Evolutionary conservation across 2,797 vertebrate species (phyloP).

Genomic region (Florisuga fusca): DNA sequence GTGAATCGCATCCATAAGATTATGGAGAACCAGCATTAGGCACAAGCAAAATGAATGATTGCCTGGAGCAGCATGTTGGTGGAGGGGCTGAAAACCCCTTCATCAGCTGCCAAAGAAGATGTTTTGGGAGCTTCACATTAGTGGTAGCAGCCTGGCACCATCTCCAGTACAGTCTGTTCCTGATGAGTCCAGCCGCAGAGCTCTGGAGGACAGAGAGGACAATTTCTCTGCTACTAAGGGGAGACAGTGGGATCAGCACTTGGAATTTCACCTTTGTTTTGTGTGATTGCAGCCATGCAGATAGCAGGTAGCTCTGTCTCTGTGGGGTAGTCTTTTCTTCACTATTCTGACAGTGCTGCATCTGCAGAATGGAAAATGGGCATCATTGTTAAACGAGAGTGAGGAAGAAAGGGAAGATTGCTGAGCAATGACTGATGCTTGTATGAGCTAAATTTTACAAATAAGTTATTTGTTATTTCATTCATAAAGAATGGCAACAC

Average conservation of each 20-base stretch:
- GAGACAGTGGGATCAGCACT: background rate
- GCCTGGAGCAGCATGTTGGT: background rate
- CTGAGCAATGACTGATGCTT: background rate
- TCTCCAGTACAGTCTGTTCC: background rate
- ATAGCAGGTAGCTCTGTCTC: background rate
- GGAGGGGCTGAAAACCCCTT: background rate
- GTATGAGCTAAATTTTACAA: background rate
- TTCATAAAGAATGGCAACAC: background rate
- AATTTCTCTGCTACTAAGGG: background rate
- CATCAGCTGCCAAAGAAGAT: background rate
- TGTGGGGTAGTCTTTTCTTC: background rate
- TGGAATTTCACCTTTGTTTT: background rate
- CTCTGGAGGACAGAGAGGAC: no score
- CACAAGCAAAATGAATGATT: background rate
- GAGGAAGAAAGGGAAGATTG: background rate
- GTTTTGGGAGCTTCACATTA: background rate
- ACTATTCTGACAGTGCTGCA: background rate
- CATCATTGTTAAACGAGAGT: background rate
- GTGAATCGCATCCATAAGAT: background rate
- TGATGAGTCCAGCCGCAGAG: background rate
- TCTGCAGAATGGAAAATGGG: background rate
- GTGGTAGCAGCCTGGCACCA: background rate
- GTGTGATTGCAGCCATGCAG: background rate
- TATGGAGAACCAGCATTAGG: background rate
- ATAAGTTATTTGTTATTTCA: background rate